A percentile compares a stretch with the other conserved stretches of the same genome.
These are phyloP conservation scores for Rhyacophila evoluta DNA, from an alignment of 2,888 invertebrate genomes.

Conservation along the genomic window DNA sequence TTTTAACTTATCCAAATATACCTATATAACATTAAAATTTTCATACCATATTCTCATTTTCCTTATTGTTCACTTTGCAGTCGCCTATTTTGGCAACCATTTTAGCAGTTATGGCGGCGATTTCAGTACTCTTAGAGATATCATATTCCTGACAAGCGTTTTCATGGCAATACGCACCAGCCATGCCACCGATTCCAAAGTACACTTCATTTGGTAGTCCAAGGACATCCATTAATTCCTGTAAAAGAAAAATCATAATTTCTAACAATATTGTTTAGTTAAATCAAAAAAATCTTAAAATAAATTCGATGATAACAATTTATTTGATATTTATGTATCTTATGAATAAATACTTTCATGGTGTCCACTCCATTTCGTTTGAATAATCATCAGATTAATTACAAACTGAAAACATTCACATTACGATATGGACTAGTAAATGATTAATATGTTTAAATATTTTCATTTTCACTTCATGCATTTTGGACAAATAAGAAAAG, in stretches of 20 bases:
- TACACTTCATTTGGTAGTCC: conserved; percentile 77
- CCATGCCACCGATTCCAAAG: conserved; percentile 79
- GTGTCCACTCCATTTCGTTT: neutral
- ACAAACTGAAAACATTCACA: neutral
- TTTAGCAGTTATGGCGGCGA: conserved; percentile 69
- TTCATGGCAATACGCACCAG: conserved; percentile 75
- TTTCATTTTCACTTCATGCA: too few species aligned
- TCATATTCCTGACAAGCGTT: conserved; percentile 67
- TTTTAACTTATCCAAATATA: neutral
- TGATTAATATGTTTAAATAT: too few species aligned
- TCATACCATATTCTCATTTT: conserved; percentile 74
- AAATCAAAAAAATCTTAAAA: too few species aligned
- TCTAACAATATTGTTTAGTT: neutral
- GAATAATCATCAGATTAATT: neutral
- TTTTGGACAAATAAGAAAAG: neutral
- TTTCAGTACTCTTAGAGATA: conserved; percentile 59
- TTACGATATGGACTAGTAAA: too few species aligned
- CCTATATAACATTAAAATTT: neutral
- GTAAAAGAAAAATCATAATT: conserved; percentile 27
- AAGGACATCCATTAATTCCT: conserved; percentile 65
- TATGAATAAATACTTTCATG: neutral
- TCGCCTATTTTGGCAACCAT: conserved; percentile 75
- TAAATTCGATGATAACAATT: neutral
- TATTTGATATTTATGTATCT: neutral
- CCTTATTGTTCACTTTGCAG: conserved; percentile 74